These are phyloP conservation scores for Apeira syringaria DNA, from an alignment of 2,888 invertebrate species.

Conservation along the genomic window DNA sequence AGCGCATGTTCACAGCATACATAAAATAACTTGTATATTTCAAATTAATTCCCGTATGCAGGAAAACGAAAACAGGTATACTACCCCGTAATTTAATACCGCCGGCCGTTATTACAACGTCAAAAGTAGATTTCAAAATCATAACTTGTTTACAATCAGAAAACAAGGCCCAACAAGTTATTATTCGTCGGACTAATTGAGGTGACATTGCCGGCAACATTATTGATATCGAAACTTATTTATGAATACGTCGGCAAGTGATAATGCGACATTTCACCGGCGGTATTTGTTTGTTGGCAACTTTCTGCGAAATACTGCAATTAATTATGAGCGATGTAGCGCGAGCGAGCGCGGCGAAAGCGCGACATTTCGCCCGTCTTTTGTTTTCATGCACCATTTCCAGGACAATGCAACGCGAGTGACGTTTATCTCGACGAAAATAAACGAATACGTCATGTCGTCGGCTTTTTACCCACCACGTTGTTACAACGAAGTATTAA, in stretches of 20 bases:
- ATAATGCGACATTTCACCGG: conserved; percentile 65
- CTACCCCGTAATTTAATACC: conserved; percentile 3
- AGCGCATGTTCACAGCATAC: background rate
- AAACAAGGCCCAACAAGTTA: conserved; percentile 17
- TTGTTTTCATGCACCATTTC: conserved; percentile 73
- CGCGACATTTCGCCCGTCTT: conserved; percentile 39
- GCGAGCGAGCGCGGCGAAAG: conserved; percentile 39
- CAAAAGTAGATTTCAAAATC: conserved; percentile 16
- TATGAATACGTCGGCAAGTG: conserved; percentile 60
- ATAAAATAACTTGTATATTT: background rate
- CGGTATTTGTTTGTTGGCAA: conserved; percentile 59
- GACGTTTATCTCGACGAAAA: conserved; percentile 68
- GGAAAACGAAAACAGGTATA: conserved; percentile 4
- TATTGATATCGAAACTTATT: conserved; percentile 63
- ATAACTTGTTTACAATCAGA: conserved; percentile 18
- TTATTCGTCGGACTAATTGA: conserved; percentile 25
- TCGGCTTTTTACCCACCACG: conserved; percentile 52
- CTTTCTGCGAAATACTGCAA: conserved; percentile 74
- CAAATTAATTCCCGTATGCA: background rate
- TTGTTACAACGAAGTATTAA: conserved; percentile 34
- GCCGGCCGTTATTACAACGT: conserved; percentile 12
- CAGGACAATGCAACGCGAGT: conserved; percentile 71
- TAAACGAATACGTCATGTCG: conserved; percentile 51
- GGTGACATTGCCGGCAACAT: conserved; percentile 43
- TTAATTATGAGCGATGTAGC: conserved; percentile 70